Conservation (phyloP, 2,797 vertebrate genomes). For the Monodelphis domestica region DNA sequence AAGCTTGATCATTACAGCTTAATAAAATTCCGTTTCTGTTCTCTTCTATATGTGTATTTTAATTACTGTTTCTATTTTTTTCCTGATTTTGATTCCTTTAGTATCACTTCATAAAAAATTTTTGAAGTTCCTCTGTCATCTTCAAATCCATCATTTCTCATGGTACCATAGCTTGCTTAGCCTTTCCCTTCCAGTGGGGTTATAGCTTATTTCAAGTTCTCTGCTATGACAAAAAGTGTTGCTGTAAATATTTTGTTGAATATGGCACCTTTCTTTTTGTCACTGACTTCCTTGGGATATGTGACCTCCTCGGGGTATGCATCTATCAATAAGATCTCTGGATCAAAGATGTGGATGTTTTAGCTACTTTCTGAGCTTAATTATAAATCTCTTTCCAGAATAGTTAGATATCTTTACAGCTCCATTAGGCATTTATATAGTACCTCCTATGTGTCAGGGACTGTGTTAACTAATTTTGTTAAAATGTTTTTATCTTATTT, state of each 20-base stretch:
- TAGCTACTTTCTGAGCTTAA: not conserved
- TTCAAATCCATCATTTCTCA: not conserved
- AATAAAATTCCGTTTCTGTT: not conserved
- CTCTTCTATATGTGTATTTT: not conserved
- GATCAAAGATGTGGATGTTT: not conserved
- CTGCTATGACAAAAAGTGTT: not conserved
- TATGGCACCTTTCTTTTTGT: not conserved
- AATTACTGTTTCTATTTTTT: not conserved
- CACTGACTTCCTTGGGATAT: not conserved
- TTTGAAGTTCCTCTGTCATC: not conserved
- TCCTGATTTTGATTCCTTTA: not conserved
- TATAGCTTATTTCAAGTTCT: not conserved
- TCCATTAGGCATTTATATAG: not conserved
- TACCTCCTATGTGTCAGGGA: not conserved
- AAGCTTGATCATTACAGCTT: not conserved
- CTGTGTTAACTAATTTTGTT: not conserved
- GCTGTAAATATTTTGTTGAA: not conserved
- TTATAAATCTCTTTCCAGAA: not conserved
- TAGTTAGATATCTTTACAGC: not conserved
- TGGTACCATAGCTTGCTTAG: not conserved
- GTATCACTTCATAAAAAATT: not conserved
- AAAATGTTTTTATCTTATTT: not conserved
- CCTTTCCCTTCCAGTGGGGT: not conserved
- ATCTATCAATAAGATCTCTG: not conserved
- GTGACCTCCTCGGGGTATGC: too few species aligned